Base-by-base conservation (phyloP, 1,140 invertebrate genomes). In the Chrysoperla carnea region DNA sequence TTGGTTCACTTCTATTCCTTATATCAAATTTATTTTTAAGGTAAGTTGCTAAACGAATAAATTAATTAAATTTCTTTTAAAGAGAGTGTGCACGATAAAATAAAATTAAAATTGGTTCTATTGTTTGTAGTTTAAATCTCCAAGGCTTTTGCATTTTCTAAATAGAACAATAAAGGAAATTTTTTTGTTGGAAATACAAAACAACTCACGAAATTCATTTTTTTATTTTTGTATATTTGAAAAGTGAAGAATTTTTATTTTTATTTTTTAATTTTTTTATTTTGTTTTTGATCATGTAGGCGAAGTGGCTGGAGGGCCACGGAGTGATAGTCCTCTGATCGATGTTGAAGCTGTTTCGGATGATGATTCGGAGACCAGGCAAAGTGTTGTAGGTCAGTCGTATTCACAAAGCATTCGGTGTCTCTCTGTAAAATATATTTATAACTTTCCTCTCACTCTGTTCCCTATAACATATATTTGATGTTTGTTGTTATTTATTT, bases 311-410 rank as follows among this genome's bases (percentile, higher is more conserved):
- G 68, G 62, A 52, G 67, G 68, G 55, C 67, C 67, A 56, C 60
- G 70, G 54, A 66, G 68, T 55, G 59, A 64, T 56, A 76, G 76
- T 64, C 79, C 81, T 49, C 67, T 78, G 58, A 74, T 81, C 56
- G 80, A 84, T 63, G 80, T 84, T 57, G 79, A 81, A 60, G 69
- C 72, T 48, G 69, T 81, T 49, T 81, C 78, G 47, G 77, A 79
- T 60, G 72, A 72, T 46, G 72, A 76, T 47, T 57, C 63, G 46
- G 61, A 67, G 46, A 62, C 65, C 52, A 67, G 69, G 52, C 60
- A 59, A 50, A 65, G 63, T 50, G 52, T 51, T 46, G 68, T 69
- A 76, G 72, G 73, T 75, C 72, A 75, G 73, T 76, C 60, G 53
- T 52, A 47, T 58, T 23, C 17, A 23, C 17, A 23, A 23, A 23